Base-by-base conservation (phyloP, 2,113 vertebrate genomes). In the Syrrhaptes paradoxus region DNA sequence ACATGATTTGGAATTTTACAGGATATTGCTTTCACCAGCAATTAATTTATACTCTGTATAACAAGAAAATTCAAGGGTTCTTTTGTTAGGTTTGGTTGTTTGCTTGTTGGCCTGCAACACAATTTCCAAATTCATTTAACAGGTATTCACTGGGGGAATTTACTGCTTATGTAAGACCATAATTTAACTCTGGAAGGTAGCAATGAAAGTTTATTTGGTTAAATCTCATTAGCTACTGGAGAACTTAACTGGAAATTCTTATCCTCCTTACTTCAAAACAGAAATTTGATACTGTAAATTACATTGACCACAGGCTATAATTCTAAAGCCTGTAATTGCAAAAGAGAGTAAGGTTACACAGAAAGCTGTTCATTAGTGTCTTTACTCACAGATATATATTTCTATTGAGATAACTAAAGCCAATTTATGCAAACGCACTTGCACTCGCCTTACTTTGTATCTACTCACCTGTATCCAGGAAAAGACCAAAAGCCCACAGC, bases 111-210 rank as follows among this genome's bases (percentile, higher is more conserved):
- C 21, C 58, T 91, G n/a, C 59, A 94, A 85, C 75, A 54, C 45
- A 63, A n/a, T 90, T 88, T 93, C 63, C 67, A 90, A 85, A 93
- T 73, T 80, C 13, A 71, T 90, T 93, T 90, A 94, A 66, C 54
- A 62, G n/a, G 74, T 70, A 83, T 77, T 88, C 78, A 71, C 55
- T 25, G 28, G 48, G 51, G 43, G 31, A 95, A 90, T 96, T 62
- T 83, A 88, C 34, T 77, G 45, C 59, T 94, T 91, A 77, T 51
- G 9, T 55, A 91, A 87, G 48, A 80, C 22, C 12, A 22, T 85
- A 76, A 91, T 95, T 96, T 83, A 94, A 80, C 51, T 91, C 89
- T 83, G 82, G 67, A 91, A 95, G 21, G 58, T 36, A 94, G 55
- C 28, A 91, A 70, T 48, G 71, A 85, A 85, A 88, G 71, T 91